Evolutionary conservation across 2,113 vertebrate species (phyloP).

Genomic region (Labeo catla): DNA sequence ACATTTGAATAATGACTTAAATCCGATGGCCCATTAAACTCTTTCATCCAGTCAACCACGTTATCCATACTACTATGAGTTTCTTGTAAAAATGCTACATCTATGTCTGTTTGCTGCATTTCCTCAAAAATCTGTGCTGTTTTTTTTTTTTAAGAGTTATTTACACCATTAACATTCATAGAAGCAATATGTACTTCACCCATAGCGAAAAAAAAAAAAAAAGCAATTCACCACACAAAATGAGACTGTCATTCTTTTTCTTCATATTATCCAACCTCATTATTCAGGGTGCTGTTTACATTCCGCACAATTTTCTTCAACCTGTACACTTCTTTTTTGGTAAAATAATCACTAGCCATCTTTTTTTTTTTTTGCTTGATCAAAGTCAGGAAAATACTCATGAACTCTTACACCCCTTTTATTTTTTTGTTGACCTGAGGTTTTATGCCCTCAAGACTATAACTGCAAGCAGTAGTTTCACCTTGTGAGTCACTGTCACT

Average conservation of each 20-base stretch:
- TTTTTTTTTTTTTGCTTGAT: not conserved
- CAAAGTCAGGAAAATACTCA: not conserved
- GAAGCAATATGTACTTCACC: not conserved
- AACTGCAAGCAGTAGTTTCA: not conserved
- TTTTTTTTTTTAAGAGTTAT: no score
- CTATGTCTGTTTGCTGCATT: no score
- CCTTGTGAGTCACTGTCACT: not conserved
- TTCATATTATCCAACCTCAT: not conserved
- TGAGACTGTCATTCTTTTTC: not conserved
- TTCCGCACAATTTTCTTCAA: not conserved
- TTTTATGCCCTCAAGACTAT: not conserved
- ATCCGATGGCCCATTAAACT: no score
- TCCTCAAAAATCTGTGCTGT: no score
- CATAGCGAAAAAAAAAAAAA: not conserved
- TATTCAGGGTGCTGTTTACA: not conserved
- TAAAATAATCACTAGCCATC: not conserved
- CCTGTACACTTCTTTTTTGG: not conserved
- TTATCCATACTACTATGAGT: no score
- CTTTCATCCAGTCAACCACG: no score
- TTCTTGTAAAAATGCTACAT: no score
- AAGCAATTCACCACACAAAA: not conserved
- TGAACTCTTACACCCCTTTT: not conserved
- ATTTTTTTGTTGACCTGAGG: not conserved
- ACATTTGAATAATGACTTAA: no score
- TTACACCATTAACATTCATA: no score